A percentile compares a stretch with the other conserved stretches of the same genome.
Evolutionary conservation across 2,113 vertebrate species (phyloP).

Genomic region (Mystacornis crossleyi): DNA sequence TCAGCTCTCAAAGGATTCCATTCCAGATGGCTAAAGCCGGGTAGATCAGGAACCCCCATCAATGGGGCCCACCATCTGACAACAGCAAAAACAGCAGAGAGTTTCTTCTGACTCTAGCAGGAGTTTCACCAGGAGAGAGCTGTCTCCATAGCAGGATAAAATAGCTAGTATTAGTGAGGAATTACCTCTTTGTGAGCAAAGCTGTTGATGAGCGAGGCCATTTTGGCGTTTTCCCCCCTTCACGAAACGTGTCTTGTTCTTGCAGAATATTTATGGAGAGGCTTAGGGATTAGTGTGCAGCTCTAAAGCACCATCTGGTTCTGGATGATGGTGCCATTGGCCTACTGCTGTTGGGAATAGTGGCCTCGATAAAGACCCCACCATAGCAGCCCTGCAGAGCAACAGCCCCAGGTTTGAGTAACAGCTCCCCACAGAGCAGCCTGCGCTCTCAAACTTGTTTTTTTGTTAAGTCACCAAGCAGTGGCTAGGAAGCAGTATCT

Average conservation of each 20-base stretch:
- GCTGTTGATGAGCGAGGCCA: not conserved
- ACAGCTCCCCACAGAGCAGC: not conserved
- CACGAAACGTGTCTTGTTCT: not conserved
- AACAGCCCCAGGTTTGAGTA: not conserved
- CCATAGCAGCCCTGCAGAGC: fast-evolving
- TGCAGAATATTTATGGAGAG: not conserved
- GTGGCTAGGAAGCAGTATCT: not conserved
- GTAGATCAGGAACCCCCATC: not conserved
- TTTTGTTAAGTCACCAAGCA: not conserved
- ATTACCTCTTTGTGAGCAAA: not conserved
- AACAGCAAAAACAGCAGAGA: not conserved
- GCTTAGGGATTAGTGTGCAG: not conserved
- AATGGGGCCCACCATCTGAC: not conserved
- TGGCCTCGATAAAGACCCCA: not conserved
- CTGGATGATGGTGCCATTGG: not conserved
- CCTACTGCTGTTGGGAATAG: not conserved
- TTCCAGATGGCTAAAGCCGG: not conserved
- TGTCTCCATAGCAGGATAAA: not conserved
- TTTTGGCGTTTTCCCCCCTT: not conserved
- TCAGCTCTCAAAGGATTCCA: not conserved
- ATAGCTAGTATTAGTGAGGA: not conserved
- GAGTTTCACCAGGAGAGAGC: not conserved
- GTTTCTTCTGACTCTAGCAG: not conserved
- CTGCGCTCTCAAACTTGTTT: not conserved
- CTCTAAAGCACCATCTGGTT: not conserved